Base-by-base conservation (phyloP, 2,113 vertebrate species). In the Amphiprion ocellaris region DNA sequence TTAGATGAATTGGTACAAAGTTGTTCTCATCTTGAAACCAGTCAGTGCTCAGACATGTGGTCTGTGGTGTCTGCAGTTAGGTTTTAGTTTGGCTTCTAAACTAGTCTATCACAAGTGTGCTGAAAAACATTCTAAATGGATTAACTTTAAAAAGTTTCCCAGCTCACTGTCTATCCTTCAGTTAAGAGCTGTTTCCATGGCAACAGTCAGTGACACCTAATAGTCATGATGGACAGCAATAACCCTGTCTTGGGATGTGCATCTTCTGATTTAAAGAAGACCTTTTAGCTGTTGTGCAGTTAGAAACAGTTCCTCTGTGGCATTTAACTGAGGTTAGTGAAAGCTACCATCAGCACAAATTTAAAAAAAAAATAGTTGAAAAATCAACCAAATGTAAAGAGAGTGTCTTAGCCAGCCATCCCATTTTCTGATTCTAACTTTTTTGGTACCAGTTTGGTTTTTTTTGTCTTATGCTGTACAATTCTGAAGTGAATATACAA, bases 131-230 rank as follows among this genome's bases (percentile, higher is more conserved):
- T 21, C n/a, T 56, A 47, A 55, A 63, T 55, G 39, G 47, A 24
- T 62, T 2, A 41, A 41, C 17, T 11, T 4, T 33, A 5, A n/a
- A 46, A 55, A 12, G 33, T 55, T 21, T 28, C 33, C n/a, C 69
- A 41, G 5, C 33, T 15, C 26, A n/a, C 23, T 2, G 23, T 30
- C 41, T 71, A 28, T 64, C 30, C 19, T 24, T 58, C 39, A 37
- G 28, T n/a, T 49, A 26, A 58, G 67, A 78, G 52, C 17, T 28
- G 39, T 26, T 69, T 65, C 72, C 53, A 19, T 64, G 66, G 54
- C 24, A 64, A 37, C 58, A 47, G 14, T 56, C 59, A 33, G 19
- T 44, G 52, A 44, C 16, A 26, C 17, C 30, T 65, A 53, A 30
- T 33, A 10, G n/a, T 28, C n/a, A 7, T 71, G 23, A 62, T 52